Conservation (phyloP, 2,888 invertebrate genomes). For the Hoplodrina ambigua region DNA sequence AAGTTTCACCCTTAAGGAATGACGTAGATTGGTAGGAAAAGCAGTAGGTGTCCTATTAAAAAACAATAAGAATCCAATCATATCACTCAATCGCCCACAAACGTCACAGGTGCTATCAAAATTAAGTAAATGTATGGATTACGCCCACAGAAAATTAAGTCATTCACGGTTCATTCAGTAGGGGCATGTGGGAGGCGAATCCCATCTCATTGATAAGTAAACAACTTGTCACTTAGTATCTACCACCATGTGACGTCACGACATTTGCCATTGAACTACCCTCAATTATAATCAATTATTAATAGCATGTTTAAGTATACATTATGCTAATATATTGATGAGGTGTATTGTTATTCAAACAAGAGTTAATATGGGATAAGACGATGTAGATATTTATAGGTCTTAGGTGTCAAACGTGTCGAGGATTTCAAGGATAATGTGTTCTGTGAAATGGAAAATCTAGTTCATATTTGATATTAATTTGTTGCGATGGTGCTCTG, state of each 20-base stretch:
- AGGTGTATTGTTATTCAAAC: constrained; percentile 56
- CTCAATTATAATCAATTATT: constrained; percentile 36
- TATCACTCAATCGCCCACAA: background rate
- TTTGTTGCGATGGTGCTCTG: background rate
- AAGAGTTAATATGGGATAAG: constrained; percentile 33
- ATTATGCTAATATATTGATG: constrained; percentile 58
- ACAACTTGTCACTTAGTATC: constrained; percentile 53
- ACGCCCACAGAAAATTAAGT: constrained; percentile 29
- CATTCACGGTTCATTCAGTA: constrained; percentile 35
- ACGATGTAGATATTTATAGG: constrained; percentile 40
- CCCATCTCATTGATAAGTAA: constrained; percentile 44
- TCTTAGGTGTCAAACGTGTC: constrained; percentile 19
- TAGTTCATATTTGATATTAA: constrained; percentile 23
- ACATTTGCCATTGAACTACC: constrained; percentile 42
- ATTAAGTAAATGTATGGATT: constrained; percentile 6
- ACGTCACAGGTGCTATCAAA: constrained; percentile 25
- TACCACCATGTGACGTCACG: constrained; percentile 44
- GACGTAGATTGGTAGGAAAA: background rate
- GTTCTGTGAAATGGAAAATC: constrained; percentile 15
- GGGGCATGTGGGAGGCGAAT: constrained; percentile 26
- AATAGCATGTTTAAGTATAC: constrained; percentile 40
- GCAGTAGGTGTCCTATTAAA: background rate
- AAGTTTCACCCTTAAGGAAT: background rate
- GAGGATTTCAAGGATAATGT: constrained; percentile 22
- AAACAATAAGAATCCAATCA: background rate